These are phyloP conservation scores for Misgurnus mizolepis DNA, from an alignment of 2,113 vertebrate genomes.

Conservation along the genomic window DNA sequence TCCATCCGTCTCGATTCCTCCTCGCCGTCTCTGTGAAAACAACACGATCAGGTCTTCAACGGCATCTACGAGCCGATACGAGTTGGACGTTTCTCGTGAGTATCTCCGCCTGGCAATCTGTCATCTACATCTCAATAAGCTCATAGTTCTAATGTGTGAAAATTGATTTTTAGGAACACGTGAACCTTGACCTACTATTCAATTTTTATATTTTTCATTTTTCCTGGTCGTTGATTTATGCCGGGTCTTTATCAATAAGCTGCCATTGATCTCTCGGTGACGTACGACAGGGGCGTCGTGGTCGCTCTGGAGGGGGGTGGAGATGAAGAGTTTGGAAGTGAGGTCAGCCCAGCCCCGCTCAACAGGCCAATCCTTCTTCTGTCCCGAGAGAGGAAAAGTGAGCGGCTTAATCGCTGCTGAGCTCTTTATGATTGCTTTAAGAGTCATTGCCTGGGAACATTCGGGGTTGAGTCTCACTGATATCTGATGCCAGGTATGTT, in stretches of 20 bases:
- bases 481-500: conserved; percentile 15
- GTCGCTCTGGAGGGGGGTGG: conserved; percentile 54
- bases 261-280: conserved; percentile 81
- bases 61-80: too few relatives aligned
- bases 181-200: conserved; percentile 46
- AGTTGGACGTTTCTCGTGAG: background rate
- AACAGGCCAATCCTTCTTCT: conserved; percentile 60
- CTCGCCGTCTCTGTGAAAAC: conserved; percentile 23
- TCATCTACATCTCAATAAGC: conserved; percentile 83
- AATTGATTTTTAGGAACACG: conserved; percentile 89
- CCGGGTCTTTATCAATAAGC: conserved; percentile 82
- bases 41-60: background rate
- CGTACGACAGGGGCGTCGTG: conserved; percentile 76
- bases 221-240: conserved; percentile 81
- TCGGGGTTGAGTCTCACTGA: background rate
- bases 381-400: conserved; percentile 55
- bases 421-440: conserved; percentile 64
- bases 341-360: conserved; percentile 52
- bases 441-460: conserved; percentile 10
- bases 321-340: conserved; percentile 67
- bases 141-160: conserved; percentile 94
- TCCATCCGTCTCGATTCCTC: conserved; percentile 37
- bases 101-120: conserved; percentile 60
- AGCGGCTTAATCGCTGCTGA: conserved; percentile 71
- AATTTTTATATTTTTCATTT: conserved; percentile 57